Base-by-base conservation (phyloP, 2,113 vertebrate genomes). In the Sylvilagus bachmani region DNA sequence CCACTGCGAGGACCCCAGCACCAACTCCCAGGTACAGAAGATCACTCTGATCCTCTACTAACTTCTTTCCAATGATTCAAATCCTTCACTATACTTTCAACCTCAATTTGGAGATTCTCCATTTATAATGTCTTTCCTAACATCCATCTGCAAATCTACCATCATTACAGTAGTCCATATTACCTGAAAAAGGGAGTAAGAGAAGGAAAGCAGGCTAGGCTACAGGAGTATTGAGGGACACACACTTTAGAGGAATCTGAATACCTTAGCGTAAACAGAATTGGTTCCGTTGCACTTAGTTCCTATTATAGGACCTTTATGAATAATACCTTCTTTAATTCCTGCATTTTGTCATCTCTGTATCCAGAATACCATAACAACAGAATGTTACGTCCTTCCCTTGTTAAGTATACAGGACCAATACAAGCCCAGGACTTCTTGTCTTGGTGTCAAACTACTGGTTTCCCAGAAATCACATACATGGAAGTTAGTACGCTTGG, bases 121-220 rank as follows among this genome's bases (percentile, higher is more conserved):
- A 69, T 94, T 79, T 51, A 73, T 49, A 82, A 58, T 51, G 62
- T 61, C 36, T 61, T 13, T 83, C 33, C 78, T 82, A 93, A 62
- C 27, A 44, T 27, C 31, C 5, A 38, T 66, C 16, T 92, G 10
- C 49, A 90, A 87, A 88, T 87, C 44, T 71, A 79, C 22, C 86
- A 71, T 61, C 81, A 94, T 70, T 87, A 90, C 6, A 91, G 61
- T 11, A 75, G 90, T 61, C 33, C 33, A 29, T 44, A 49, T 8
- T 53, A 55, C 10, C 81, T 88, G 58, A 61, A 66, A 88, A 93
- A 3, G 19, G 10, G 73, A n/a, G 31, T 29, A 58, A 51, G 79
- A 31, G 31, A 85, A 33, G 44, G n/a, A 80, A 62, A 44, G 22
- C 11, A 17, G 84, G 80, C 38, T 62, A 14, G 66, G 25, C 33